Conservation (phyloP, 1,140 invertebrate species). For the Saccostrea glomerata region DNA sequence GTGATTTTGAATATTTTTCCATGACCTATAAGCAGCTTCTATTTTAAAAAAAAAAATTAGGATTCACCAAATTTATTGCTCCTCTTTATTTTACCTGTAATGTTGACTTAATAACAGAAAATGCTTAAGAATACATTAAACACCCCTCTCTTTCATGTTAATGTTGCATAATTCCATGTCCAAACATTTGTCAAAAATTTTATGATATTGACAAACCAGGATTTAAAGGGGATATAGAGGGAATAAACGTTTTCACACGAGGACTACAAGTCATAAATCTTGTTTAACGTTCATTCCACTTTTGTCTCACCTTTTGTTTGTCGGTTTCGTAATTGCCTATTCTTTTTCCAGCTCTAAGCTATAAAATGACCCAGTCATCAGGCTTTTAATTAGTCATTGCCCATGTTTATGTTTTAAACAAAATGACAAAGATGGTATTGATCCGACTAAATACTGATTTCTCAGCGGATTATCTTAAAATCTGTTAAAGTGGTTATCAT, state of each 20-base stretch:
- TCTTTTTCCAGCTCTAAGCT: not conserved
- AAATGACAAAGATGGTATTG: conserved; percentile 38
- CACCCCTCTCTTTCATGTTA: not conserved
- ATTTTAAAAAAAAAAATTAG: not conserved
- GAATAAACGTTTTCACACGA: conserved; percentile 32
- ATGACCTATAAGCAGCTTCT: too few relatives aligned
- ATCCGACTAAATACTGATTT: conserved; percentile 36
- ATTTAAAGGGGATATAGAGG: not conserved
- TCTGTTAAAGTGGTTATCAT: conserved; percentile 34
- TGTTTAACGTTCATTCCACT: conserved; percentile 12
- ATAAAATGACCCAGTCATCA: not conserved
- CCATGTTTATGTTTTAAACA: conserved; percentile 35
- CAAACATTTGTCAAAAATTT: conserved; percentile 32
- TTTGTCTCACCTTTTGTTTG: conserved; percentile 20
- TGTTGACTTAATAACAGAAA: conserved; percentile 2
- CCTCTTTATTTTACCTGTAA: not conserved
- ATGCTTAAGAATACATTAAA: conserved; percentile 13
- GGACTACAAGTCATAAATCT: conserved; percentile 24
- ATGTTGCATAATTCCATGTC: conserved; percentile 36
- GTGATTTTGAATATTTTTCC: too few relatives aligned
- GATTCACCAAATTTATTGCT: not conserved
- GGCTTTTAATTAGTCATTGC: conserved; percentile 34
- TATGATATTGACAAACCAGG: conserved; percentile 24
- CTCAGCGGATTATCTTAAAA: not conserved
- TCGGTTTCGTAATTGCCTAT: conserved; percentile 19